Percentiles rank a stretch among this genome's conserved stretches.
phyloP scores from a whole-genome alignment of 2,797 vertebrate species.

The Sarcoramphus papa region DNA sequence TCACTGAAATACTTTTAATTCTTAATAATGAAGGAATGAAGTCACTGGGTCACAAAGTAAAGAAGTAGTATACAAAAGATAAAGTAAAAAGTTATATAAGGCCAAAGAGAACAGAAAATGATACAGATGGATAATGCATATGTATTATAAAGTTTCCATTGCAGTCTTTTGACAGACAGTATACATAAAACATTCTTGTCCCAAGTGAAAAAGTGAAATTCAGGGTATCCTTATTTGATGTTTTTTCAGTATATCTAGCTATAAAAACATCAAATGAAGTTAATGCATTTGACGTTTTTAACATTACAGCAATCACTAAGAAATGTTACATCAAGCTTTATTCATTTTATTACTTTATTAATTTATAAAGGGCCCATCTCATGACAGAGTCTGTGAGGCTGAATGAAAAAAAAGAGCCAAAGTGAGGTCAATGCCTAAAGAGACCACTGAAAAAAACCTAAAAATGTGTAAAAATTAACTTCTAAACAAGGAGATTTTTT shows the following conservation, averaged over 20 bases:
- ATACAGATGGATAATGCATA: background rate
- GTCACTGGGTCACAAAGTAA: background rate
- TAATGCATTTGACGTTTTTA: constrained; percentile 52
- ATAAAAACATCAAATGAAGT: constrained; percentile 50
- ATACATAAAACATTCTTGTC: constrained; percentile 38
- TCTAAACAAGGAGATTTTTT: background rate
- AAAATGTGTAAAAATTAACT: background rate
- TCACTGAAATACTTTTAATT: background rate
- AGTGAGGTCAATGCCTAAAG: background rate
- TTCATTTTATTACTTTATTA: constrained; percentile 38
- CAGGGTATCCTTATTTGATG: constrained; percentile 20
- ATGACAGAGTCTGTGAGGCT: background rate
- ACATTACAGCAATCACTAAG: constrained; percentile 29
- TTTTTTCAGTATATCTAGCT: constrained; percentile 24
- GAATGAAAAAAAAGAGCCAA: background rate
- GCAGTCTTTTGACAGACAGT: background rate
- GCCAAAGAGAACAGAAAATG: background rate
- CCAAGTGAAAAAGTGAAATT: constrained; percentile 36
- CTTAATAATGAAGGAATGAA: background rate
- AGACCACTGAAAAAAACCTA: accelerated
- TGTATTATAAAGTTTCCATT: background rate
- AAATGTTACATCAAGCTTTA: constrained; percentile 21
- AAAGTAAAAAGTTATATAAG: background rate
- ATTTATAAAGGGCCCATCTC: constrained; percentile 5
- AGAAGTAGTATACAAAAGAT: background rate